Evolutionary conservation across 2,888 invertebrate genomes (phyloP), one percentile per base, ranked within the genome.

Genomic region (Oxyscelio sp.): DNA sequence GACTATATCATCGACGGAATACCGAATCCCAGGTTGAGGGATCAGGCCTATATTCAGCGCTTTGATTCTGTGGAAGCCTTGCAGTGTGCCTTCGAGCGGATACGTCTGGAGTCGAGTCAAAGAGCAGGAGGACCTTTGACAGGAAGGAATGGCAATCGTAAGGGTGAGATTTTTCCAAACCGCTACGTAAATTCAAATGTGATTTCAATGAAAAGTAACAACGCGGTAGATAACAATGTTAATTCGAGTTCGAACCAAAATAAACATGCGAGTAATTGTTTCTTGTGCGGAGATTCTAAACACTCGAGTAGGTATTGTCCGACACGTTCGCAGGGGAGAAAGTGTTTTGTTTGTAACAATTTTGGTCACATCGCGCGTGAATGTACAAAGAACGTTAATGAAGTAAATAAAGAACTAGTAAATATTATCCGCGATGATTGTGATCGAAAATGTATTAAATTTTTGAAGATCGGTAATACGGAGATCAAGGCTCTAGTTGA

Each of bases 401-500:
- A n/a, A n/a, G n/a, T n/a, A n/a, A n/a, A n/a, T n/a, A n/a, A n/a
- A n/a, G n/a, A n/a, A n/a, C n/a, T n/a, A n/a, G n/a, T n/a, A n/a
- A n/a, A n/a, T n/a, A n/a, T n/a, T n/a, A n/a, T n/a, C n/a, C n/a
- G n/a, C n/a, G 27, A 27, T 27, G 6, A 22, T 21, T 40, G 5
- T 15, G 11, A 61, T 52, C 21, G 15, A 6, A 66, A 66, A 38
- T 50, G 38, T 38, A 11, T 43, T 0, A 70, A 73, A 22, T 15
- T 27, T 4, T 24, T 73, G 0, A 19, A 38, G 9, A 27, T 73
- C 11, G 15, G 13, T 11, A 31, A 48, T 48, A 6, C 15, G 11
- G 15, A 21, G 2, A 11, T 73, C 9, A 31, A 50, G 5, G 59
- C 73, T 13, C 17, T 73, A 0, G n/a, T 73, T 11, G 73, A 73